Evolutionary conservation across 2,113 vertebrate species (phyloP).

Genomic region (Heterochromis multidens): DNA sequence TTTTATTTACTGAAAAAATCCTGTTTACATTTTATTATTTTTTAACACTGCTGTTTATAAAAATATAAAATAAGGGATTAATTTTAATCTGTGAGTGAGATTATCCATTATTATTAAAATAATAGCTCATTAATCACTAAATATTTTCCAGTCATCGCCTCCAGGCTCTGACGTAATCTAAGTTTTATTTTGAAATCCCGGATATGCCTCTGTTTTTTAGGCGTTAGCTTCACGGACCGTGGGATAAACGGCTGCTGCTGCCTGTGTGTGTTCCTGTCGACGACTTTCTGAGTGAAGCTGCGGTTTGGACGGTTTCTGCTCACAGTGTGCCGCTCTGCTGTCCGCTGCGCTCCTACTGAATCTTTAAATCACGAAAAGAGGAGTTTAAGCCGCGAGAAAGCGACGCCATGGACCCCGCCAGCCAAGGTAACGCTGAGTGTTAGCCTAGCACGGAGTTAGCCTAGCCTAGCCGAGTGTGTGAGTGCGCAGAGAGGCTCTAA

Average conservation of each 20-base stretch:
- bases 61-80: not conserved
- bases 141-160: not conserved
- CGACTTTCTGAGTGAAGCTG: conserved; percentile 13
- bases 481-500: not conserved
- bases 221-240: conserved; percentile 14
- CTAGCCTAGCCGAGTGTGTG: conserved; percentile 1
- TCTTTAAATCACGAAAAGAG: not conserved
- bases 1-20: too few species aligned
- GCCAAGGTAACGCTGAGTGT: conserved; percentile 74
- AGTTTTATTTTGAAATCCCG: conserved; percentile 28
- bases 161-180: not conserved
- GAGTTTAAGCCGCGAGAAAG: not conserved
- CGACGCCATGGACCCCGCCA: conserved; percentile 76
- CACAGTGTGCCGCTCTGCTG: not conserved
- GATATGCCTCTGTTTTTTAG: not conserved
- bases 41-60: too few species aligned
- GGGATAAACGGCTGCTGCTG: conserved; percentile 41
- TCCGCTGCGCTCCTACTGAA: not conserved
- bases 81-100: not conserved
- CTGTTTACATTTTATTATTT: too few species aligned
- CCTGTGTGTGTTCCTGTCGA: conserved; percentile 21
- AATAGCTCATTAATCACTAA: not conserved
- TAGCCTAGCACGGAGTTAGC: conserved; percentile 38
- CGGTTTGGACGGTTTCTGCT: not conserved
- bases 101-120: not conserved